Evolutionary conservation across 2,888 invertebrate genomes (phyloP).

Genomic region (Limnephilus lunatus): DNA sequence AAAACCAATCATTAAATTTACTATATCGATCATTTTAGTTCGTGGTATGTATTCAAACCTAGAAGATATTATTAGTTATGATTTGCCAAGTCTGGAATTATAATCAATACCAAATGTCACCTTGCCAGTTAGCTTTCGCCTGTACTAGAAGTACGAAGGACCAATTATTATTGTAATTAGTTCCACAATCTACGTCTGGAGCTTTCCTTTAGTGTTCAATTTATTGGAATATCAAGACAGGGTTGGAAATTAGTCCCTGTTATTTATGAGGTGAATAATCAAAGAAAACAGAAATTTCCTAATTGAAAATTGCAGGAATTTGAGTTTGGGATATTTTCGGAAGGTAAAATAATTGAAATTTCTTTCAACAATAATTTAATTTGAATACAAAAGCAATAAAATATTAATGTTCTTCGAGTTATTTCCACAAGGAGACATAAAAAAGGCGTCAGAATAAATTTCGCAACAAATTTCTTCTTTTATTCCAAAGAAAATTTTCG

Average conservation of each 20-base stretch:
- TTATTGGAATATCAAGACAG: constrained; percentile 15
- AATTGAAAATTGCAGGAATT: not conserved
- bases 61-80: not conserved
- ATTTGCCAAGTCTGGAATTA: not conserved
- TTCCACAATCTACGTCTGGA: constrained; percentile 13
- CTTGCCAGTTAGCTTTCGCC: constrained; percentile 1
- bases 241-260: constrained; percentile 1
- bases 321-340: not conserved
- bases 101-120: constrained; percentile 18
- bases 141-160: constrained; percentile 5
- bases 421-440: not conserved
- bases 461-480: not conserved
- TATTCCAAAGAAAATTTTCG: constrained; percentile 2
- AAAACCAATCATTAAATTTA: not conserved
- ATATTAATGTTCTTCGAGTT: not conserved
- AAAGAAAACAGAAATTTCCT: not conserved
- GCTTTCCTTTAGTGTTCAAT: constrained; percentile 6
- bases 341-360: constrained; percentile 24
- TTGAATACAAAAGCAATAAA: constrained; percentile 26
- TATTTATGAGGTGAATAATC: constrained; percentile 12
- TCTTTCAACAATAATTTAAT: not conserved
- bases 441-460: not conserved
- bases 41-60: not conserved
- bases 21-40: not conserved
- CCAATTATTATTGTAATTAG: constrained; percentile 39